A percentile compares a stretch with the other conserved stretches of the same genome.
These are phyloP conservation scores for Chauna torquata DNA, from an alignment of 2,113 vertebrate genomes.

Conservation along the genomic window DNA sequence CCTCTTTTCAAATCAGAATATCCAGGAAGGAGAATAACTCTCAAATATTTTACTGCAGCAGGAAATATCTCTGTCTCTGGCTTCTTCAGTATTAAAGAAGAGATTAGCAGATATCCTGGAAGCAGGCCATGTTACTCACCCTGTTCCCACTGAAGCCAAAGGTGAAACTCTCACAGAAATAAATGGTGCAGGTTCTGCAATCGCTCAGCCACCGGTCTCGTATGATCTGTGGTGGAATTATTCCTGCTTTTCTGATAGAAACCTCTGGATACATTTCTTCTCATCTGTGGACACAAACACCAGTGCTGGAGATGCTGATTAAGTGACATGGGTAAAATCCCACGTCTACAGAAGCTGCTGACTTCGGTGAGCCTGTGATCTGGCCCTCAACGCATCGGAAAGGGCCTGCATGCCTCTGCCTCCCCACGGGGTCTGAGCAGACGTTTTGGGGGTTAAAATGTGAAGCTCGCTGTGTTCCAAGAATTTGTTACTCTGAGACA, in stretches of 20 bases:
- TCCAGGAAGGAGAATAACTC: constrained; percentile 56
- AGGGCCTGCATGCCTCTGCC: not conserved
- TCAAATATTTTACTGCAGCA: constrained; percentile 37
- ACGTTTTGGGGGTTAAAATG: constrained; percentile 33
- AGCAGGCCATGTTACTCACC: constrained; percentile 31
- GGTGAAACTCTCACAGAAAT: constrained; percentile 41
- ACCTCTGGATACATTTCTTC: constrained; percentile 5
- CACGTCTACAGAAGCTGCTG: constrained; percentile 21
- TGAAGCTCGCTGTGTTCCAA: constrained; percentile 20
- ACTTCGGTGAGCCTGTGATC: not conserved
- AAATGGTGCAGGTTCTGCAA: constrained; percentile 21
- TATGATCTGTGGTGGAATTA: not conserved
- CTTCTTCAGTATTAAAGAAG: constrained; percentile 56
- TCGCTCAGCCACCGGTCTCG: not conserved
- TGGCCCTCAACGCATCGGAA: not conserved
- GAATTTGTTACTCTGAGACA: constrained; percentile 62
- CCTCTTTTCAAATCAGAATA: constrained; percentile 14
- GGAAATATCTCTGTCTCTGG: constrained; percentile 55
- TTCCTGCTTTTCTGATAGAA: constrained; percentile 30
- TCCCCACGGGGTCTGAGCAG: not conserved
- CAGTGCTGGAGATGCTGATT: not conserved
- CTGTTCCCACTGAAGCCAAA: constrained; percentile 39
- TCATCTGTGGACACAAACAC: not conserved
- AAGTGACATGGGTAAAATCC: not conserved
- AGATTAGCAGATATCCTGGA: constrained; percentile 61